Evolutionary conservation across 2,113 vertebrate genomes (phyloP).

Genomic region (Platichthys stellatus): DNA sequence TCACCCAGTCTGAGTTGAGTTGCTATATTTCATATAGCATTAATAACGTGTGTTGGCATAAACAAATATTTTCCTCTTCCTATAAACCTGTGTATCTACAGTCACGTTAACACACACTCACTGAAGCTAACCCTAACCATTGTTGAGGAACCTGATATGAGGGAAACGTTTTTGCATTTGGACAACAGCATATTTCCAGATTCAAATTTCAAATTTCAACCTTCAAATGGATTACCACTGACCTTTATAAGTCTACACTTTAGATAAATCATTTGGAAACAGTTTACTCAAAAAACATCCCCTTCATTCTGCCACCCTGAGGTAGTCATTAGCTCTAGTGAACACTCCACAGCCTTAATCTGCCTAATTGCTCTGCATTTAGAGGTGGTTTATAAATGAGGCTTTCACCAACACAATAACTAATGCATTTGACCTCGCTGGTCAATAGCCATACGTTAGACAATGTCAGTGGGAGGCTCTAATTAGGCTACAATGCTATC

Average conservation of each 20-base stretch:
- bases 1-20: no score
- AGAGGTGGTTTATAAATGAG: constrained; percentile 68
- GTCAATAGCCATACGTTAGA: constrained; percentile 77
- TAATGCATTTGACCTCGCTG: constrained; percentile 74
- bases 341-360: constrained; percentile 47
- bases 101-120: no score
- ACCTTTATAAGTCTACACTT: constrained; percentile 3
- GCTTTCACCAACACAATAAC: constrained; percentile 60
- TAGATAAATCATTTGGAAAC: constrained; percentile 10
- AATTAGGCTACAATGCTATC: constrained; percentile 70
- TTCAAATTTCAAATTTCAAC: background rate
- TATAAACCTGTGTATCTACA: background rate
- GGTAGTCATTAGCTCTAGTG: constrained; percentile 40
- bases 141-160: no score
- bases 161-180: no score
- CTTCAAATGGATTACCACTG: background rate
- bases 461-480: constrained; percentile 73
- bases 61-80: background rate
- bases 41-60: no score
- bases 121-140: no score
- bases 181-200: background rate
- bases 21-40: no score
- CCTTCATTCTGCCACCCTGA: constrained; percentile 11
- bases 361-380: constrained; percentile 62
- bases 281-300: background rate